These are phyloP conservation scores for Takifugu ocellatus DNA, from an alignment of 2,797 vertebrate species.

Conservation along the genomic window DNA sequence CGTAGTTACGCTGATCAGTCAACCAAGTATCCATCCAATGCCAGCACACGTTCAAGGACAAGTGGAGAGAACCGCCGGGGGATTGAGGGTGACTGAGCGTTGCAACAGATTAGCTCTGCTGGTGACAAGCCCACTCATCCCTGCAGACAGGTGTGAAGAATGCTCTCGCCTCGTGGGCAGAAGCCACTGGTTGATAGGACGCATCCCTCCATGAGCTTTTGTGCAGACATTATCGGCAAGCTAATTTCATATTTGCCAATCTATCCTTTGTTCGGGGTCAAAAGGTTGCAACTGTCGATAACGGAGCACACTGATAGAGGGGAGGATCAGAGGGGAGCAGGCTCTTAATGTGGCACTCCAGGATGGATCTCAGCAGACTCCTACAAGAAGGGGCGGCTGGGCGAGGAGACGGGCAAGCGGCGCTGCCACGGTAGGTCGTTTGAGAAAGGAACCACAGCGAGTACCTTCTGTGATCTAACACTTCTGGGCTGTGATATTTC, in stretches of 20 bases:
- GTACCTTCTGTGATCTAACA: conserved; percentile 49
- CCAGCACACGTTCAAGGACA: conserved; percentile 74
- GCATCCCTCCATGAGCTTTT: conserved; percentile 37
- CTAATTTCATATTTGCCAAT: conserved; percentile 58
- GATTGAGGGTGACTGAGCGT: conserved; percentile 77
- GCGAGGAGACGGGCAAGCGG: conserved; percentile 28
- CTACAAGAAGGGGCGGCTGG: conserved; percentile 12
- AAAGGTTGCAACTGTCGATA: conserved; percentile 50
- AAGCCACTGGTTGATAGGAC: conserved; percentile 66
- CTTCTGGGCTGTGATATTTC: conserved; percentile 58
- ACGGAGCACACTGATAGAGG: conserved; percentile 41
- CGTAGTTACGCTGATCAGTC: conserved; percentile 55
- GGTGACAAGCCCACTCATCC: conserved; percentile 76
- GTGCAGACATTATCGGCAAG: conserved; percentile 36
- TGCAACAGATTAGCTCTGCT: conserved; percentile 78
- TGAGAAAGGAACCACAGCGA: conserved; percentile 31
- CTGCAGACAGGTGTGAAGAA: conserved; percentile 80
- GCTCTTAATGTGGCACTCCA: conserved; percentile 22
- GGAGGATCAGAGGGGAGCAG: conserved; percentile 8
- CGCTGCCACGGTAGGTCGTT: conserved; percentile 30
- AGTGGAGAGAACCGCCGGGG: conserved; percentile 58
- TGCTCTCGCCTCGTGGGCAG: conserved; percentile 70
- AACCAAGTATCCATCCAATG: conserved; percentile 57
- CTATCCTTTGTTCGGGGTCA: conserved; percentile 59
- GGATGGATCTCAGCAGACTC: conserved; percentile 23